phyloP scores from a whole-genome alignment of 1,140 invertebrate genomes.

The Lucilia sericata region DNA sequence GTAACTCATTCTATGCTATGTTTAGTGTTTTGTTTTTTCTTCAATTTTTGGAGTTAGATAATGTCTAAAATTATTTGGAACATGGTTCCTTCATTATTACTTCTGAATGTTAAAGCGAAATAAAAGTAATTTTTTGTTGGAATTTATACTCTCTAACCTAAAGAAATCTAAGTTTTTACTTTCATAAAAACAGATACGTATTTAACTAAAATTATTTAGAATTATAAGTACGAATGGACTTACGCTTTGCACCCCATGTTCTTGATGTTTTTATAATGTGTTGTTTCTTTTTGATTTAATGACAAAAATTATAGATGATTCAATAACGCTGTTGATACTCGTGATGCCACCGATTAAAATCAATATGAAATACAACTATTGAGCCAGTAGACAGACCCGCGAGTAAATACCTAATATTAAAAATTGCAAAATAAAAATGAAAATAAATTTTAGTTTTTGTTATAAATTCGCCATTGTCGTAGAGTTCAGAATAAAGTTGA shows the following conservation, averaged over 20 bases:
- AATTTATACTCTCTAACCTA: background rate
- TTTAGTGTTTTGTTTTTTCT: slow-evolving; percentile 47
- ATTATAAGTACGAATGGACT: background rate
- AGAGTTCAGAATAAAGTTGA: no score
- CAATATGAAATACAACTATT: slow-evolving; percentile 98
- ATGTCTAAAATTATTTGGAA: slow-evolving; percentile 33
- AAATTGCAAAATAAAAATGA: slow-evolving; percentile 29
- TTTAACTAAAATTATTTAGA: background rate
- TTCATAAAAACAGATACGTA: background rate
- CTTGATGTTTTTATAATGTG: no score
- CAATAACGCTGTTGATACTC: slow-evolving; percentile 95
- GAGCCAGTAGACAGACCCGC: slow-evolving; percentile 97
- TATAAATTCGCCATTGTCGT: no score
- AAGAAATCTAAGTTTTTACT: background rate
- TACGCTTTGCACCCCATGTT: background rate
- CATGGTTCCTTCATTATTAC: slow-evolving; percentile 5
- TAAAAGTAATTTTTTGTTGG: background rate
- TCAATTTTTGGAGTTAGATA: background rate
- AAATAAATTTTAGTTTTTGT: no score
- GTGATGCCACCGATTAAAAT: slow-evolving; percentile 99
- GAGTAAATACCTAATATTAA: slow-evolving; percentile 86
- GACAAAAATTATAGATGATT: slow-evolving; percentile 50
- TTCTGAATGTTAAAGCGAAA: slow-evolving; percentile 2
- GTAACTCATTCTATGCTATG: background rate
- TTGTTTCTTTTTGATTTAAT: no score